These are phyloP conservation scores for Maconellicoccus hirsutus DNA, from an alignment of 1,140 invertebrate genomes.

Conservation along the genomic window DNA sequence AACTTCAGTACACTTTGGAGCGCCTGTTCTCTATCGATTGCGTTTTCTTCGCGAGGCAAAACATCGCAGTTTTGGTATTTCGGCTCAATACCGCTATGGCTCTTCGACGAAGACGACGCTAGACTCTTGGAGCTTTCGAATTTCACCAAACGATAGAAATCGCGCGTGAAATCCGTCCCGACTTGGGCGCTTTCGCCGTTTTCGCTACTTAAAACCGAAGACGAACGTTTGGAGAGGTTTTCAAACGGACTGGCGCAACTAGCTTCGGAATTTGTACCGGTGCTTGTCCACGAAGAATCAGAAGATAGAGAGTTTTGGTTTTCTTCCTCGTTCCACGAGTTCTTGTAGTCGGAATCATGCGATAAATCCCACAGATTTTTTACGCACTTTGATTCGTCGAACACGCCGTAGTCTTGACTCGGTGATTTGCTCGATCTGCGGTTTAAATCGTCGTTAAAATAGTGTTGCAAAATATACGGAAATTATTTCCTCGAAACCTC, in stretches of 20 bases:
- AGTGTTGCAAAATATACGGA: too few species aligned
- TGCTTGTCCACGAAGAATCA: constrained; percentile 41
- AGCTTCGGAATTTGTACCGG: constrained; percentile 29
- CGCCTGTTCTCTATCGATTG: constrained; percentile 51
- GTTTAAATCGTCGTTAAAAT: too few species aligned
- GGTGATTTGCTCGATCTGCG: too few species aligned
- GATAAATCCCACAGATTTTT: constrained; percentile 5
- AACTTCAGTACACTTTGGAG: constrained; percentile 59
- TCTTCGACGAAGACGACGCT: constrained; percentile 53
- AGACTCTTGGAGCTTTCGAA: constrained; percentile 67
- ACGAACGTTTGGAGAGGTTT: constrained; percentile 48
- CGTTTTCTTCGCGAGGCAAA: constrained; percentile 28
- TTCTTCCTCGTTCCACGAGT: constrained; percentile 3
- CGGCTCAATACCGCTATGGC: constrained; percentile 8
- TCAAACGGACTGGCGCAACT: constrained; percentile 27
- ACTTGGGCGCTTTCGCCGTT: constrained; percentile 46
- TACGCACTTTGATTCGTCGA: neutral
- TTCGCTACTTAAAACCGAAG: constrained; percentile 45
- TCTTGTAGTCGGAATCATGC: neutral
- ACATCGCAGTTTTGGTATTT: constrained; percentile 11
- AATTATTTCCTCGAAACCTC: neutral
- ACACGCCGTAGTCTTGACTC: neutral
- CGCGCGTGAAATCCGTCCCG: constrained; percentile 63
- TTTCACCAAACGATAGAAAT: constrained; percentile 63
- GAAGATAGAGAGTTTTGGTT: constrained; percentile 3